A percentile compares a stretch with the other conserved stretches of the same genome.
phyloP scores from a whole-genome alignment of 2,113 vertebrate genomes.

The Coptodon bakossiorum region DNA sequence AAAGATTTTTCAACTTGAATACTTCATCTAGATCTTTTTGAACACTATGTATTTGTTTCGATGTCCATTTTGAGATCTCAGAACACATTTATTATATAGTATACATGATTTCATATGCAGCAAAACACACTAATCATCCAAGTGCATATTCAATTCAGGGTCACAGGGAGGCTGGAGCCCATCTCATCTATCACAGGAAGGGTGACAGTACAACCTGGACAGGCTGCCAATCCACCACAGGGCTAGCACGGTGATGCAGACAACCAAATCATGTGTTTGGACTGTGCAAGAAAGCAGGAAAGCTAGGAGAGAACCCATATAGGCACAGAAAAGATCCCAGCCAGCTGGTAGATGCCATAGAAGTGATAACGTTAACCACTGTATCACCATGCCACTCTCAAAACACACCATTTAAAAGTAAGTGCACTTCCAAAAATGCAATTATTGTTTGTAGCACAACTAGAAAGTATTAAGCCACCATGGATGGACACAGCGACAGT shows the following conservation, averaged over 20 bases:
- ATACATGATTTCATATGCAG: background rate
- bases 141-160: background rate
- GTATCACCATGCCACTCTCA: background rate
- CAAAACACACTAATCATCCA: background rate
- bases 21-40: background rate
- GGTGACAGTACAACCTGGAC: background rate
- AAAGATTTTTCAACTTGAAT: background rate
- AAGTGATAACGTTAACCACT: background rate
- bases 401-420: background rate
- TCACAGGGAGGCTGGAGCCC: background rate
- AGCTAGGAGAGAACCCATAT: background rate
- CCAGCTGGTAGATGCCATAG: background rate
- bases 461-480: background rate
- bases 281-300: background rate
- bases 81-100: background rate
- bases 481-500: background rate
- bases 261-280: background rate
- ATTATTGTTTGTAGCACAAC: too few species aligned
- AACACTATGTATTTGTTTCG: fast-evolving
- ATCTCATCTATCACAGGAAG: background rate
- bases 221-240: background rate
- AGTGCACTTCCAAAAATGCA: background rate
- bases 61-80: background rate
- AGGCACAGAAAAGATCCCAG: background rate
- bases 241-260: background rate